These are phyloP conservation scores for Prietella phreatophila DNA, from an alignment of 2,113 vertebrate species.

Conservation along the genomic window DNA sequence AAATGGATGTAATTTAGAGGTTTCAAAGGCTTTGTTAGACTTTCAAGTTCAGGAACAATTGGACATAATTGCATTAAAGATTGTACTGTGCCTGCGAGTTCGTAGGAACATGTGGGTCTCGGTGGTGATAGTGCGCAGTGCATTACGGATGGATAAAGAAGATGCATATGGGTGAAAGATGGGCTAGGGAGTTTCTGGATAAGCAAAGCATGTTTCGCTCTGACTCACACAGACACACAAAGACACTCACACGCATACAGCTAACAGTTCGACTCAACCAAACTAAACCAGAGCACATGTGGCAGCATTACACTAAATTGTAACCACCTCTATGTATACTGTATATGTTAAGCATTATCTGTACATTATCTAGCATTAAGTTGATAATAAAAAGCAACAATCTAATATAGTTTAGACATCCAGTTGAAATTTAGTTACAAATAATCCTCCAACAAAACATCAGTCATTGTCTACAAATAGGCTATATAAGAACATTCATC, in stretches of 20 bases:
- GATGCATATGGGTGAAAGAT: constrained; percentile 28
- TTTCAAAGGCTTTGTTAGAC: constrained; percentile 18
- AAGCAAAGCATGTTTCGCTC: constrained; percentile 14
- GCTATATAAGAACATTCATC: too few species aligned
- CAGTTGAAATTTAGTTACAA: too few species aligned
- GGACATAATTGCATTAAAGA: constrained; percentile 22
- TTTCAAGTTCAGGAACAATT: constrained; percentile 25
- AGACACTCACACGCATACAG: background rate
- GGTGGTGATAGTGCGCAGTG: background rate
- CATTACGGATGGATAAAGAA: background rate
- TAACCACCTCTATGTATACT: constrained; percentile 9
- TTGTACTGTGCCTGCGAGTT: constrained; percentile 14
- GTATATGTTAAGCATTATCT: background rate
- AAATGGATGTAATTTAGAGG: constrained; percentile 24
- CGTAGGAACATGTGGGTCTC: background rate
- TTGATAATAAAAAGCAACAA: background rate
- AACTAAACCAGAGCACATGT: constrained; percentile 40
- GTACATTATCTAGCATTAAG: background rate
- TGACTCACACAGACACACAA: constrained; percentile 15
- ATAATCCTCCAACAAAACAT: too few species aligned
- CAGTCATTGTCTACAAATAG: too few species aligned
- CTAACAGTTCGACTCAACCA: background rate
- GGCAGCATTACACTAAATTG: constrained; percentile 21
- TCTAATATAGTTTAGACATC: too few species aligned
- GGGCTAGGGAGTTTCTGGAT: constrained; percentile 27